Conservation (phyloP, 2,797 vertebrate genomes). For the Epinephelus coioides region DNA sequence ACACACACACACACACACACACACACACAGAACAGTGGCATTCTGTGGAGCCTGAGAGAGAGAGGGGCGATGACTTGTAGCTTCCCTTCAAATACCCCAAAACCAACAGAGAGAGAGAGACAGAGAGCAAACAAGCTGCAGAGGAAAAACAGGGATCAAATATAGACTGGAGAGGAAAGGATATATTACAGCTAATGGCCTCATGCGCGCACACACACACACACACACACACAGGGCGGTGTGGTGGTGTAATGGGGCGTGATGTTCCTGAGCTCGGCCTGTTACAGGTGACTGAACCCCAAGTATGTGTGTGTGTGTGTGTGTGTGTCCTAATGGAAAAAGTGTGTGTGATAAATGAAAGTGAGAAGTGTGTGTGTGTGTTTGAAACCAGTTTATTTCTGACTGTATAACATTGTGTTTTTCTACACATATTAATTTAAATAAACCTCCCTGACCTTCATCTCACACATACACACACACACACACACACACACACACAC, state of each 20-base stretch:
- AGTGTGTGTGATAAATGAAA: conserved; percentile 20
- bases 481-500: conserved; percentile 27
- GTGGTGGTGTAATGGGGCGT: conserved; percentile 81
- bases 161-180: conserved; percentile 79
- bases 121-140: conserved; percentile 35
- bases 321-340: conserved; percentile 39
- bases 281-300: conserved; percentile 80
- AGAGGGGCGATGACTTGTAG: conserved; percentile 69
- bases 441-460: background rate
- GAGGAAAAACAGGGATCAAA: conserved; percentile 72
- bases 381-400: conserved; percentile 10
- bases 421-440: conserved; percentile 2
- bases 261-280: conserved; percentile 72
- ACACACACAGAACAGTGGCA: conserved; percentile 25
- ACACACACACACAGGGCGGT: conserved; percentile 21
- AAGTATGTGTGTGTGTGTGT: conserved; percentile 66
- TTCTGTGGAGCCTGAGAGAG: conserved; percentile 45
- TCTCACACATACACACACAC: background rate
- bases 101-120: conserved; percentile 52
- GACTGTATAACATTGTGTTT: background rate
- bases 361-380: background rate
- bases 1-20: conserved; percentile 31
- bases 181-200: conserved; percentile 85
- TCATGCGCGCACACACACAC: conserved; percentile 51
- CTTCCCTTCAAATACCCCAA: conserved; percentile 68